These are phyloP conservation scores for Brachyrhaphis roseni DNA, from an alignment of 2,797 vertebrate species.

Conservation along the genomic window DNA sequence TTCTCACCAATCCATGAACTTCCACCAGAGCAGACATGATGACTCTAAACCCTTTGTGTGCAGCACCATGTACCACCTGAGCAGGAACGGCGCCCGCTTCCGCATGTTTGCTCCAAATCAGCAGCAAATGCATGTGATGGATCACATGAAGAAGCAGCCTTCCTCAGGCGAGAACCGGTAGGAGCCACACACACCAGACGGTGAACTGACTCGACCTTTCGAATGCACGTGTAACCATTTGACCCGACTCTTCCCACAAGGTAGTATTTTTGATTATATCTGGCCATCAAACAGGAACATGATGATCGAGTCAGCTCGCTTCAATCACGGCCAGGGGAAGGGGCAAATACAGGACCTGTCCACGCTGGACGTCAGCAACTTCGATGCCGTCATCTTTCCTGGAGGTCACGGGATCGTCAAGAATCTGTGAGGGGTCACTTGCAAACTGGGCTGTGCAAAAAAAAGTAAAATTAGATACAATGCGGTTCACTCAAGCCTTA, in stretches of 20 bases:
- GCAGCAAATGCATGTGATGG: conserved; percentile 82
- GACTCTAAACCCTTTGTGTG: conserved; percentile 34
- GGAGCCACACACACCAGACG: neutral
- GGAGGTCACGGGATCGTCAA: conserved; percentile 79
- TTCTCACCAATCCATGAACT: neutral
- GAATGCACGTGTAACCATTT: neutral
- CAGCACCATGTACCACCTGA: conserved; percentile 84
- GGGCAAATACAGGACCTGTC: conserved; percentile 79
- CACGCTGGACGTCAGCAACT: conserved; percentile 77
- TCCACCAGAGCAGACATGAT: neutral
- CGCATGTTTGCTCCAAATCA: conserved; percentile 83
- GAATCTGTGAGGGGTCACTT: conserved; percentile 75
- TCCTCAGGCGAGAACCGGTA: conserved; percentile 78
- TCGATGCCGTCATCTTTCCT: conserved; percentile 80
- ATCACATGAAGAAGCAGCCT: conserved; percentile 78
- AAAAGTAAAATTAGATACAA: neutral
- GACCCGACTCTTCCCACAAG: conserved; percentile 37
- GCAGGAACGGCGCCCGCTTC: conserved; percentile 79
- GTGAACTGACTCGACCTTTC: neutral
- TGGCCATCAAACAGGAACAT: conserved; percentile 72
- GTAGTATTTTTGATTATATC: conserved; percentile 49
- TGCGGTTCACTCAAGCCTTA: neutral
- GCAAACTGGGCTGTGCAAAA: neutral
- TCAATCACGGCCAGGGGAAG: conserved; percentile 75
- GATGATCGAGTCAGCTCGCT: conserved; percentile 80